Evolutionary conservation across 2,888 invertebrate genomes (phyloP).

Genomic region (Yponomeuta cagnagella): DNA sequence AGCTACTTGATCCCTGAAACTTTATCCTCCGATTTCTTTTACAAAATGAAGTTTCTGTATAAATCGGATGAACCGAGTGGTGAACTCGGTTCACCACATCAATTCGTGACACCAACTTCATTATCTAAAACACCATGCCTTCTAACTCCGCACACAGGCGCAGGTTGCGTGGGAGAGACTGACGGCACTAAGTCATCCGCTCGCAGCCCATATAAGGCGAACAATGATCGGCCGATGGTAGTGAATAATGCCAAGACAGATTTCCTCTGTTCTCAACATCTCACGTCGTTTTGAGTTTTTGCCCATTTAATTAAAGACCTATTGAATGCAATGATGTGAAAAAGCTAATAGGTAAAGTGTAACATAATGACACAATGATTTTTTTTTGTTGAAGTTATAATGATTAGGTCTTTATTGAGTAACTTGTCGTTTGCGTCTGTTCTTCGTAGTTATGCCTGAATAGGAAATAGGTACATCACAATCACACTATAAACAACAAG

Average conservation of each 20-base stretch:
- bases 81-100: no score
- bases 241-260: background rate
- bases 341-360: background rate
- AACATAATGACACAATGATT: background rate
- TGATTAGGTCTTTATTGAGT: background rate
- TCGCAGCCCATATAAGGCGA: background rate
- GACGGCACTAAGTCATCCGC: background rate
- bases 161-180: constrained; percentile 1
- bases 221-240: background rate
- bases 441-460: background rate
- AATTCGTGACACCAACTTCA: no score
- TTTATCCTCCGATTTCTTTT: no score
- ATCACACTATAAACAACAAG: background rate
- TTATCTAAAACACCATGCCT: background rate
- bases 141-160: background rate
- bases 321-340: constrained; percentile 1
- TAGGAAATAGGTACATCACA: background rate
- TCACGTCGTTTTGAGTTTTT: background rate
- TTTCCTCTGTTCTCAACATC: background rate
- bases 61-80: no score
- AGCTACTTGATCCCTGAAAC: no score
- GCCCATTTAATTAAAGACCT: background rate
- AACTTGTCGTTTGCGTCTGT: background rate
- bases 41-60: no score
- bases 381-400: background rate